A percentile compares a stretch with the other conserved stretches of the same genome.
These are phyloP conservation scores for Athalia cordata DNA, from an alignment of 2,888 invertebrate genomes.

Conservation along the genomic window DNA sequence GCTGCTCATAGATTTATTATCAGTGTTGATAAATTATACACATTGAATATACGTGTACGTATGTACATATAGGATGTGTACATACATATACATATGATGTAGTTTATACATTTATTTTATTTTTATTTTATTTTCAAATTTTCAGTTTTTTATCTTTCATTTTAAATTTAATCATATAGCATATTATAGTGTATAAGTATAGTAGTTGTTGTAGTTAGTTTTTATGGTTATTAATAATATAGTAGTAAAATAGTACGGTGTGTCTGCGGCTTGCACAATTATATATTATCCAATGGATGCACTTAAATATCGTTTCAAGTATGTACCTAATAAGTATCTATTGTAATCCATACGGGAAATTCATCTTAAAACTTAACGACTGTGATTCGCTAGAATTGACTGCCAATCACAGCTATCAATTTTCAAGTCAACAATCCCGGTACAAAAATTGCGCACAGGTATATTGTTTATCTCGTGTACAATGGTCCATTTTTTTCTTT, in stretches of 20 bases:
- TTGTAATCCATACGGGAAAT: not conserved
- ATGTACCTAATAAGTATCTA: conserved; percentile 27
- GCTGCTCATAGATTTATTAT: not conserved
- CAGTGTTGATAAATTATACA: no score
- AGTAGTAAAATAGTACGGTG: conserved; percentile 42
- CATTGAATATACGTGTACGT: no score
- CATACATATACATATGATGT: conserved; percentile 2
- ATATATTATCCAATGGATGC: conserved; percentile 33
- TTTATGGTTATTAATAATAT: conserved; percentile 32
- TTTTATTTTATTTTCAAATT: not conserved
- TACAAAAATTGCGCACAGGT: conserved; percentile 32
- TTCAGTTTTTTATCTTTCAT: not conserved
- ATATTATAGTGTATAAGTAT: not conserved
- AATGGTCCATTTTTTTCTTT: conserved; percentile 39
- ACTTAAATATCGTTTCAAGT: conserved; percentile 24
- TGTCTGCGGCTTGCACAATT: conserved; percentile 37
- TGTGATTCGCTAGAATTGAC: no score
- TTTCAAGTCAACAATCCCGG: not conserved
- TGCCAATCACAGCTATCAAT: no score
- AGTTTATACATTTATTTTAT: conserved; percentile 8
- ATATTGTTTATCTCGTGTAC: conserved; percentile 39
- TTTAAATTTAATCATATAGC: not conserved
- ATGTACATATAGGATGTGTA: no score
- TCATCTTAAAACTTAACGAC: no score
- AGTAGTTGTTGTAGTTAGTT: conserved; percentile 31